Evolutionary conservation across 2,797 vertebrate species (phyloP).

Genomic region (Anableps anableps): DNA sequence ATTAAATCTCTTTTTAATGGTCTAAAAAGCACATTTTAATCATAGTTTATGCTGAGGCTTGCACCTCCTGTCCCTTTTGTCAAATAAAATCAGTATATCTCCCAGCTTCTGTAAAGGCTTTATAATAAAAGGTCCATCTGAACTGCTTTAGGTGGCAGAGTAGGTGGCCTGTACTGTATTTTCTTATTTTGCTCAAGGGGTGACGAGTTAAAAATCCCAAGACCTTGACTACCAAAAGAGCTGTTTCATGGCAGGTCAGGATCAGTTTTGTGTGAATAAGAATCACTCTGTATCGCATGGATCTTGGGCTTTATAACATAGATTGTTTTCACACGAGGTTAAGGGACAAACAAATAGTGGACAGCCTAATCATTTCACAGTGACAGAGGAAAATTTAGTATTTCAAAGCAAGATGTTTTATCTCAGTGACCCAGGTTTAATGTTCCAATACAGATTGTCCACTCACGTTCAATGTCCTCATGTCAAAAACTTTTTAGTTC

Average conservation of each 20-base stretch:
- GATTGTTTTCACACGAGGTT: neutral
- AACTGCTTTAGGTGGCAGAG: neutral
- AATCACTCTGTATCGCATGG: neutral
- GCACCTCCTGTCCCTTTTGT: neutral
- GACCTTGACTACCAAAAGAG: neutral
- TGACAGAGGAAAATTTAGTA: neutral
- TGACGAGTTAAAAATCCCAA: neutral
- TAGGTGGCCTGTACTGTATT: neutral
- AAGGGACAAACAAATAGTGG: neutral
- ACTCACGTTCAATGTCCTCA: constrained; percentile 35
- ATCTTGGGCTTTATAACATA: neutral
- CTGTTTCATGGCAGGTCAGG: neutral
- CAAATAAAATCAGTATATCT: neutral
- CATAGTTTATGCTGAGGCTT: neutral
- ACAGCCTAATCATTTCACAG: neutral
- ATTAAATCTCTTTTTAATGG: neutral
- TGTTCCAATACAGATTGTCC: constrained; percentile 32
- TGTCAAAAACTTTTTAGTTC: constrained; percentile 26
- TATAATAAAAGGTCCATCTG: neutral
- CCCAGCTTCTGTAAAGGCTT: neutral
- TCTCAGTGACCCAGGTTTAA: constrained; percentile 22
- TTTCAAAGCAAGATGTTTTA: constrained; percentile 26
- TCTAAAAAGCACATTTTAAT: constrained; percentile 1
- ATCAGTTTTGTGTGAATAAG: neutral
- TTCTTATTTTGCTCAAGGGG: neutral